Conservation (phyloP, 2,888 invertebrate genomes). For the Acronicta alni region DNA sequence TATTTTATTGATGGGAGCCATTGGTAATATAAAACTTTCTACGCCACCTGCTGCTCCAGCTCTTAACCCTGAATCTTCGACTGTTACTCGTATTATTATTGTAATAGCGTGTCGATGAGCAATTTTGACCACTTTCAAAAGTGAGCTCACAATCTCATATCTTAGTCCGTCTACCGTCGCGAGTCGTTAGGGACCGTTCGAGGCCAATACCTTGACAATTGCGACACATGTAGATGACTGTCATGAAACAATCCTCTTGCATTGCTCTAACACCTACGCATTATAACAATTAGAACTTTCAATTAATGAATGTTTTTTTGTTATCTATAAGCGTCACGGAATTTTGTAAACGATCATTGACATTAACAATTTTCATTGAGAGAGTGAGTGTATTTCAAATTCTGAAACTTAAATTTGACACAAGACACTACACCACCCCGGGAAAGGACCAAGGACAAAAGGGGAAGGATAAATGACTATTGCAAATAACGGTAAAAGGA, state of each 20-base stretch:
- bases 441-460: too few relatives aligned
- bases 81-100: too few relatives aligned
- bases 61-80: too few relatives aligned
- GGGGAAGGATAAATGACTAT: too few relatives aligned
- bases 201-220: conserved; percentile 49
- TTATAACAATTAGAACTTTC: conserved; percentile 20
- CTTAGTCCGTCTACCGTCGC: conserved; percentile 19
- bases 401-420: too few relatives aligned
- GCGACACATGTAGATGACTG: conserved; percentile 40
- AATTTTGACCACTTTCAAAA: conserved; percentile 20
- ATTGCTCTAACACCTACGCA: conserved; percentile 39
- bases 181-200: conserved; percentile 36
- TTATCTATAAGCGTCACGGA: background rate
- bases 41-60: too few relatives aligned
- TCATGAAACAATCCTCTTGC: conserved; percentile 42
- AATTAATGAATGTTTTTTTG: conserved; percentile 12
- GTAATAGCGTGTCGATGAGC: conserved; percentile 19
- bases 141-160: conserved; percentile 10
- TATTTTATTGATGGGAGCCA: too few relatives aligned
- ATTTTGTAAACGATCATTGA: too few relatives aligned
- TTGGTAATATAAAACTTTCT: too few relatives aligned
- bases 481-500: too few relatives aligned
- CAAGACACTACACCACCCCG: too few relatives aligned
- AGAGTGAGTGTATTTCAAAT: background rate
- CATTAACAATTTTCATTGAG: background rate